Evolutionary conservation across 2,888 invertebrate genomes (phyloP).

Genomic region (Phania funesta): DNA sequence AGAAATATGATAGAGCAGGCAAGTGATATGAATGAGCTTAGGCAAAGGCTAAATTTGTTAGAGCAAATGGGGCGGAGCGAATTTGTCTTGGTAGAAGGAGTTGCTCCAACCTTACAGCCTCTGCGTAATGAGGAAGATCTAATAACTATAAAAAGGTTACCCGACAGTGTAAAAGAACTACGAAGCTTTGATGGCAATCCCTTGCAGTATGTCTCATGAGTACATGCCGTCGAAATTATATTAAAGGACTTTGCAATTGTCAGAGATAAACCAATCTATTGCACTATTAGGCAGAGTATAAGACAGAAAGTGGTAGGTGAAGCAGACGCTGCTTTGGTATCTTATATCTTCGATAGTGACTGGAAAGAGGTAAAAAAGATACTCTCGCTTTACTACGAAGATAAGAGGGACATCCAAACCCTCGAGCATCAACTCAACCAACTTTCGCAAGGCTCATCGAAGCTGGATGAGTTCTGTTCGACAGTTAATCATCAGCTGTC

Average conservation of each 20-base stretch:
- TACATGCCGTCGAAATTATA: not conserved
- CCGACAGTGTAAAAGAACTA: not conserved
- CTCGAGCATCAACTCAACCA: slow-evolving; percentile 61
- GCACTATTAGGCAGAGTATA: slow-evolving; percentile 52
- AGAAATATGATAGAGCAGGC: too few relatives aligned
- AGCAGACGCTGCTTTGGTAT: slow-evolving; percentile 51
- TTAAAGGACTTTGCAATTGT: slow-evolving; percentile 11
- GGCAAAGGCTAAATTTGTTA: not conserved
- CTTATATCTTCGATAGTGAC: slow-evolving; percentile 51
- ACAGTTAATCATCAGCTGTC: slow-evolving; percentile 63
- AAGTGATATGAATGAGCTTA: not conserved
- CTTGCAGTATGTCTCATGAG: not conserved
- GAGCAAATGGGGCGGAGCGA: not conserved
- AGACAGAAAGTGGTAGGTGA: slow-evolving; percentile 51
- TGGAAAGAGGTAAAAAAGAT: slow-evolving; percentile 62
- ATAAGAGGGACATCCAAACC: slow-evolving; percentile 64
- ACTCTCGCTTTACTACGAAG: slow-evolving; percentile 66
- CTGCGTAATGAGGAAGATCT: not conserved
- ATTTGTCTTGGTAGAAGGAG: not conserved
- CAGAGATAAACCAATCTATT: slow-evolving; percentile 50
- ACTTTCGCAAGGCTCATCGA: not conserved
- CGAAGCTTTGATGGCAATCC: not conserved
- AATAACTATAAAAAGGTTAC: not conserved
- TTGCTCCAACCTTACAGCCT: not conserved
- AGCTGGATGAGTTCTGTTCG: slow-evolving; percentile 55